Evolutionary conservation across 2,113 vertebrate genomes (phyloP), one percentile per base, ranked within the genome.

Genomic region (Eolophus roseicapilla): DNA sequence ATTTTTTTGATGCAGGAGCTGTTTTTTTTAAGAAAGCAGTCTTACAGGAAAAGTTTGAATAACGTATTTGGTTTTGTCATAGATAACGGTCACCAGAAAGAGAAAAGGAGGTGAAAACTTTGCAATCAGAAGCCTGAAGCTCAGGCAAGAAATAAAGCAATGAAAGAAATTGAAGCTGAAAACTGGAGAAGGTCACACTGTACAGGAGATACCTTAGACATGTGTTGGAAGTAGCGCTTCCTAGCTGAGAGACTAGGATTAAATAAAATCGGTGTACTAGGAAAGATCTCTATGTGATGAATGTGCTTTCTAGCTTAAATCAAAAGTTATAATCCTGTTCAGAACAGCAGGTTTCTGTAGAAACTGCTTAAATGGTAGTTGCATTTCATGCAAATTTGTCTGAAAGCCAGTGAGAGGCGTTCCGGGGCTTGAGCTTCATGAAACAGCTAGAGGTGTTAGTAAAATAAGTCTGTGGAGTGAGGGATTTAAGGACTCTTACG

Each of bases 351-450:
- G 17, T 78, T 88, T 85, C 44, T 78, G 44, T 52, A 65, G 55
- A 21, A 87, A 46, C 62, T 55, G 6, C 11, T n/a, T 37, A 60
- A 71, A 49, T 37, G 4, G 17, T 73, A 62, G 29, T 13, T 81
- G 11, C 2, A 31, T 52, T 60, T 44, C 39, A 52, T 37, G 39
- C 7, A 82, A 65, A 55, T 68, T 27, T 68, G 21, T 12, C 44
- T 69, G 64, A 44, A 91, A 68, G 74, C 86, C 35, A 18, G 6
- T 86, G 49, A 81, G 59, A 74, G 63, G 29, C 0, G 0, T 19
- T 70, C 4, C 0, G 0, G 3, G 16, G 6, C 33, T 62, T 81
- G 19, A 84, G 25, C 35, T 87, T 65, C 33, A 44, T 5, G 2
- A 69, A 86, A 63, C 7, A 57, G 11, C 3, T 2, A 0, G 41